Base-by-base conservation (phyloP, 2,888 invertebrate genomes). In the Phortica okadai region DNA sequence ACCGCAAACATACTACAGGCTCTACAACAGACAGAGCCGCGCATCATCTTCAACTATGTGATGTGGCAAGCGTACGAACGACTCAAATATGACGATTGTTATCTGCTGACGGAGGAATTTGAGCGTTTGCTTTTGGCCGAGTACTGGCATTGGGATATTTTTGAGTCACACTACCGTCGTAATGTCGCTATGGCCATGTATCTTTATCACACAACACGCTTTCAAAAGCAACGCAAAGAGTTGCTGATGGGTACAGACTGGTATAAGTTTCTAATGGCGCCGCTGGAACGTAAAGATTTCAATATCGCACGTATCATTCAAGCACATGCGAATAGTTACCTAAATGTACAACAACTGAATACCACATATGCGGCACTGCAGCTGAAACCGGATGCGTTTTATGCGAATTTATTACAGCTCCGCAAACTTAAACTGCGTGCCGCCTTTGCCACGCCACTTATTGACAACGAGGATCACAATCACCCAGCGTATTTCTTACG, bases 61-160 rank as follows among this genome's bases (percentile, higher is more conserved):
- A 74, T 91, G n/a, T 90, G 90, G 90, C 90, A 86, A 69, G 84
- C 84, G 6, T 83, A 83, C 2, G 82, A 83, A 50, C 76, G 79
- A 0, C 76, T 91, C 0, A 66, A 74, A 0, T 85, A 84, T 2
- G 77, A 79, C 14, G 84, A 87, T 11, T 90, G 90, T 62, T 90
- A 82, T 50, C 74, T 79, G 6, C 64, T 90, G 41, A 81, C 85
- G 0, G 78, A 82, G 25, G 90, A 90, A 59, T 91, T 91, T 25
- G 86, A 90, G 45, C 77, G 83, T 0, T 59, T 90, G n/a, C 76
- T 90, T 6, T 85, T 88, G 14, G 79, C 87, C 0, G 90, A 91
- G 73, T 90, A 90, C 67, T 90, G 90, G 90, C 82, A 89, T 44
- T 90, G 90, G 90, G 76, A 83, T 56, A 84, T 87, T 1, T 82